These are phyloP conservation scores for Heliconius ismenius DNA, from an alignment of 2,888 invertebrate genomes.

Conservation along the genomic window DNA sequence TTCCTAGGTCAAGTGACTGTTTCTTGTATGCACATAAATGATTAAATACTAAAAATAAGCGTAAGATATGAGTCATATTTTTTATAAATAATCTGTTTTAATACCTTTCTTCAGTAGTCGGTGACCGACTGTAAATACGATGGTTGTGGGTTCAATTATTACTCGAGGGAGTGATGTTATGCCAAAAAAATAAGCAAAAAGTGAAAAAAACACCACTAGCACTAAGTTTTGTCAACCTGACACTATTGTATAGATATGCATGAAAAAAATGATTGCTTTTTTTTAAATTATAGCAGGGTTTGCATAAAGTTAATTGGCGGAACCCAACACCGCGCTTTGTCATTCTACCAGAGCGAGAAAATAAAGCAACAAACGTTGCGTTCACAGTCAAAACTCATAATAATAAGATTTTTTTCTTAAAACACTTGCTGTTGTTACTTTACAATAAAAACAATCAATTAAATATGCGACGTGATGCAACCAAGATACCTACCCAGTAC, in stretches of 20 bases:
- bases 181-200: too few species aligned
- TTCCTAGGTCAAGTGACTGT: background rate
- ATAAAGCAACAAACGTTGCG: background rate
- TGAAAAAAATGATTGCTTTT: too few species aligned
- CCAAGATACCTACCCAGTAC: background rate
- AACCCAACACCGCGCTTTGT: background rate
- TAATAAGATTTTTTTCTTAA: background rate
- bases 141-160: background rate
- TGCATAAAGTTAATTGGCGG: background rate
- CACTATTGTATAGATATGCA: too few species aligned
- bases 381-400: too few species aligned
- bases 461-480: conserved; percentile 14
- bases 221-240: too few species aligned
- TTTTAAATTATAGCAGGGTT: too few species aligned
- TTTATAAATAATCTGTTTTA: background rate
- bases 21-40: background rate
- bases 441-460: conserved; percentile 3
- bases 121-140: background rate
- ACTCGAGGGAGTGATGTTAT: background rate
- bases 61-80: background rate
- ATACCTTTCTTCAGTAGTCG: background rate
- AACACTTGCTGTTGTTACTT: background rate
- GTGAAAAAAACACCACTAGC: too few species aligned
- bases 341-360: background rate
- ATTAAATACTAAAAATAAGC: background rate